These are phyloP conservation scores for Cydia splendana DNA, from an alignment of 1,140 invertebrate species.

Conservation along the genomic window DNA sequence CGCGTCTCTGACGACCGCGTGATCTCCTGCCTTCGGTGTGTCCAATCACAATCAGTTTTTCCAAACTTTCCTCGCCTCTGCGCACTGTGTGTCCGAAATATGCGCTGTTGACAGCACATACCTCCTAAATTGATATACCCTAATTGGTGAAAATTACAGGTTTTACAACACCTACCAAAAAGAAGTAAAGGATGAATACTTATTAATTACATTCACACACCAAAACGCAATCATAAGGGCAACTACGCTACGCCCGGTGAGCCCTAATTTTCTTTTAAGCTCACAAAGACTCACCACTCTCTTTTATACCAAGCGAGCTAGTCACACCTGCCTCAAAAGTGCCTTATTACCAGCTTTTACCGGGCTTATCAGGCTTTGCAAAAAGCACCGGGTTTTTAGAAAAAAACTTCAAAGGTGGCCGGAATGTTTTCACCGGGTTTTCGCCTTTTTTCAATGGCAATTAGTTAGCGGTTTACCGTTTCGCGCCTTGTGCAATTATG, in stretches of 20 bases:
- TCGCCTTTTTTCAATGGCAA: conserved; percentile 79
- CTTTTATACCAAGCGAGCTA: conserved; percentile 52
- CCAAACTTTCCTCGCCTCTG: too few species aligned
- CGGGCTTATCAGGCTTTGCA: conserved; percentile 72
- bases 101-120: too few species aligned
- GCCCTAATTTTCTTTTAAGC: conserved; percentile 47
- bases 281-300: conserved; percentile 58
- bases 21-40: too few species aligned
- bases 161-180: too few species aligned
- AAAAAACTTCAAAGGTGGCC: conserved; percentile 72
- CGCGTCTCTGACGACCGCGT: too few species aligned
- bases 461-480: conserved; percentile 72
- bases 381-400: conserved; percentile 61
- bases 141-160: too few species aligned
- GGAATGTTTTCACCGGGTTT: conserved; percentile 75
- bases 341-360: conserved; percentile 72
- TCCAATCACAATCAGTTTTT: too few species aligned
- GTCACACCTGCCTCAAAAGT: conserved; percentile 74
- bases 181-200: neutral
- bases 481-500: conserved; percentile 76
- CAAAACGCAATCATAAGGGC: neutral
- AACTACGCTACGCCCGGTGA: neutral
- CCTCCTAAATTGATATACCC: too few species aligned
- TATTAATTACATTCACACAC: conserved; percentile 17
- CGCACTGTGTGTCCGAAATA: too few species aligned